These are phyloP conservation scores for Cyprinodon variegatus DNA, from an alignment of 2,113 vertebrate genomes.

Conservation along the genomic window DNA sequence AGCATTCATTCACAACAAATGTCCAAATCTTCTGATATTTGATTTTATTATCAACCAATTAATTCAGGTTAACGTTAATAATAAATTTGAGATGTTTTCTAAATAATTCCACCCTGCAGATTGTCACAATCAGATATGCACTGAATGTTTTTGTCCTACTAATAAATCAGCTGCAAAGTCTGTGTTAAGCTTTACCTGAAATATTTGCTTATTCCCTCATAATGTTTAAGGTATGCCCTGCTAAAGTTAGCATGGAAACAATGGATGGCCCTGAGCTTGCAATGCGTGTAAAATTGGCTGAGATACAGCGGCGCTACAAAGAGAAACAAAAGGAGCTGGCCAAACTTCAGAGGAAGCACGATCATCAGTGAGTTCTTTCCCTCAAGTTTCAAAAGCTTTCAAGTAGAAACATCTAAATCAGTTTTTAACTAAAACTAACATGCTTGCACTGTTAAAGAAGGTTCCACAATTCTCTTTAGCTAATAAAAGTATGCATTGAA, in stretches of 20 bases:
- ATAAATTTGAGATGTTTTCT: neutral
- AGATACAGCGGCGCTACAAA: constrained; percentile 92
- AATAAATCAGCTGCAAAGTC: neutral
- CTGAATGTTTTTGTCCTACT: neutral
- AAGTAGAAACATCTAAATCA: constrained; percentile 4
- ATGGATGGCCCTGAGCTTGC: constrained; percentile 92
- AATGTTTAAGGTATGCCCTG: constrained; percentile 86
- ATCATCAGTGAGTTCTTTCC: constrained; percentile 83
- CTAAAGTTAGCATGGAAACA: constrained; percentile 90
- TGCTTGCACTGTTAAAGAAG: neutral
- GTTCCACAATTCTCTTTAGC: neutral
- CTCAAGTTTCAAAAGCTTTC: neutral
- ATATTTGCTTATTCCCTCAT: constrained; percentile 8
- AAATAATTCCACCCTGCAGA: neutral
- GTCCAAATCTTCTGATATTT: neutral
- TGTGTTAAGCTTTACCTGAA: neutral
- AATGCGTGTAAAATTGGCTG: constrained; percentile 90
- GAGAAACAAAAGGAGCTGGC: constrained; percentile 95
- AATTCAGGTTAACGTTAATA: neutral
- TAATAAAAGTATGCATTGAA: neutral
- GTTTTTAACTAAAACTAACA: neutral
- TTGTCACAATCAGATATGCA: neutral
- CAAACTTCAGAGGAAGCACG: constrained; percentile 90
- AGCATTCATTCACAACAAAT: neutral
- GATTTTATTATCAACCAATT: neutral